A percentile compares a stretch with the other conserved stretches of the same genome.
phyloP scores from a whole-genome alignment of 2,888 invertebrate genomes.

The Cremastobaeus sp. region DNA sequence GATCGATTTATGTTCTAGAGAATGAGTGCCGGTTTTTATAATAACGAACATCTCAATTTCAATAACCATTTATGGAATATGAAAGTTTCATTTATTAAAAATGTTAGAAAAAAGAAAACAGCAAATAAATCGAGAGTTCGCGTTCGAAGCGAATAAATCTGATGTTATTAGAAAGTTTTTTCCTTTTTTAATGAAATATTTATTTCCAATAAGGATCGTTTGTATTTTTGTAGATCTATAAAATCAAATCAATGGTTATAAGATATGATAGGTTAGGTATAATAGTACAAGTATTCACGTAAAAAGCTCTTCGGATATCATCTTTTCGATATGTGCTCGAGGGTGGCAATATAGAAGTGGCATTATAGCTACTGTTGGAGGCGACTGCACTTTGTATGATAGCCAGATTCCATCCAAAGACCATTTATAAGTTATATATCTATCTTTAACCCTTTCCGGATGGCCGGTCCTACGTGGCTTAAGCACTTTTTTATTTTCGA shows the following conservation, averaged over 20 bases:
- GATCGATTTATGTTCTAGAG: too few relatives aligned
- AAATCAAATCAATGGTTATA: constrained; percentile 42
- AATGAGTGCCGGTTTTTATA: too few relatives aligned
- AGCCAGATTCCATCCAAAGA: constrained; percentile 54
- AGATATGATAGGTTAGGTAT: constrained; percentile 37
- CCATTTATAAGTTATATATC: constrained; percentile 37
- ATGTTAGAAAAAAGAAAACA: too few relatives aligned
- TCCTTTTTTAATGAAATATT: too few relatives aligned
- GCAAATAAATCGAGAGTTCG: too few relatives aligned
- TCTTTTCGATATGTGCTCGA: constrained; percentile 55
- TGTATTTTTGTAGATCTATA: too few relatives aligned
- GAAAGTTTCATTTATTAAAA: too few relatives aligned
- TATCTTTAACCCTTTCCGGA: constrained; percentile 41
- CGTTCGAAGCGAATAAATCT: too few relatives aligned
- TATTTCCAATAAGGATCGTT: too few relatives aligned
- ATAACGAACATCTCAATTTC: too few relatives aligned
- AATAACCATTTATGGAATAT: too few relatives aligned
- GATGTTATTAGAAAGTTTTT: too few relatives aligned
- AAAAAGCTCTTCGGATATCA: constrained; percentile 53
- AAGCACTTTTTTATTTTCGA: constrained; percentile 35
- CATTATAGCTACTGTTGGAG: constrained; percentile 53
- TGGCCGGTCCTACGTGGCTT: constrained; percentile 37
- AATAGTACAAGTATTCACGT: constrained; percentile 43
- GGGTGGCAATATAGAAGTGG: constrained; percentile 55
- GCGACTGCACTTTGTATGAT: constrained; percentile 57